Percentiles rank a stretch among this genome's conserved stretches.
phyloP scores from a whole-genome alignment of 1,140 invertebrate genomes.

The Panagrolaimus sp. region DNA sequence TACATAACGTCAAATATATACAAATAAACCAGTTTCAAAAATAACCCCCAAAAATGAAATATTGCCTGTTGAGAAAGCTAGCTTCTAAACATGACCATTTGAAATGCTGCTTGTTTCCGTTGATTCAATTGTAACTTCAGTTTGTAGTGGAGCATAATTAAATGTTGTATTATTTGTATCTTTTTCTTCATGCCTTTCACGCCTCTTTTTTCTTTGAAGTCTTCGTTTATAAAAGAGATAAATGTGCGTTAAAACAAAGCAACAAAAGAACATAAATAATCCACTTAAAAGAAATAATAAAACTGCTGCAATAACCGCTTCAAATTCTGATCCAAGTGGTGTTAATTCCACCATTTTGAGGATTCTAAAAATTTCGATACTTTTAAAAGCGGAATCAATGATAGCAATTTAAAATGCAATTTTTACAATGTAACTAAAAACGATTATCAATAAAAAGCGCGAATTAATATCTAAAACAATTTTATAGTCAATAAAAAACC shows the following conservation, averaged over 20 bases:
- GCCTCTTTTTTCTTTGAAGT: constrained; percentile 15
- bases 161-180: background rate
- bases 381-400: too few relatives aligned
- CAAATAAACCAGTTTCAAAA: too few relatives aligned
- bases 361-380: background rate
- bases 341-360: constrained; percentile 22
- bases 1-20: too few relatives aligned
- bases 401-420: too few relatives aligned
- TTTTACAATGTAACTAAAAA: too few relatives aligned
- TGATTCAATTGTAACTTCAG: background rate
- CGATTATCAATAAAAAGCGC: too few relatives aligned
- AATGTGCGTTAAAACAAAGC: constrained; percentile 30
- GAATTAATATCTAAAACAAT: too few relatives aligned
- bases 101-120: too few relatives aligned
- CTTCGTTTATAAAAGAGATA: constrained; percentile 33
- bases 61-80: too few relatives aligned
- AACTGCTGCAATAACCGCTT: constrained; percentile 26
- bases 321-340: constrained; percentile 31
- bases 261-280: constrained; percentile 23
- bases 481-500: too few relatives aligned
- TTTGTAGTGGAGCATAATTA: background rate
- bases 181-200: background rate
- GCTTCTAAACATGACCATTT: too few relatives aligned
- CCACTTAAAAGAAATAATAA: constrained; percentile 32
- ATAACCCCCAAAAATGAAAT: too few relatives aligned